phyloP scores from a whole-genome alignment of 2,888 invertebrate species.

The Lepidocyrtoides sp. region DNA sequence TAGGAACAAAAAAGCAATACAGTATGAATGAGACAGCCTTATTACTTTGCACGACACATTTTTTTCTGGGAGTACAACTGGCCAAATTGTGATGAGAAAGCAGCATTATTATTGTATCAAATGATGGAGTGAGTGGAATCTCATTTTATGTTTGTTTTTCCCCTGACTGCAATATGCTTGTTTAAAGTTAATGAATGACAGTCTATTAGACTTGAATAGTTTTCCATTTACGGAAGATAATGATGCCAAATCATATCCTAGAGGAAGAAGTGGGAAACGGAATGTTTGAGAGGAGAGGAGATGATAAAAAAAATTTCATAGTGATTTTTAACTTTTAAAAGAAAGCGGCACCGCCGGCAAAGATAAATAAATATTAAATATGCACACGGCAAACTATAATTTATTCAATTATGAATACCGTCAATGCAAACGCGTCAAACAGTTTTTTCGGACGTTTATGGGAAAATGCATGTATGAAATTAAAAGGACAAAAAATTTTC shows the following conservation, averaged over 20 bases:
- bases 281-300: not conserved
- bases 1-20: not conserved
- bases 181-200: conserved; percentile 77
- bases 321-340: not conserved
- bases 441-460: conserved; percentile 30
- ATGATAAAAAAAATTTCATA: not conserved
- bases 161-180: conserved; percentile 64
- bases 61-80: conserved; percentile 4
- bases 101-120: not conserved
- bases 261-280: conserved; percentile 28
- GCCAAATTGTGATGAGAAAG: not conserved
- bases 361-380: not conserved
- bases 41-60: not conserved
- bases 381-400: not conserved
- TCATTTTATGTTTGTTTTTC: not conserved
- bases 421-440: not conserved
- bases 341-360: conserved; percentile 69
- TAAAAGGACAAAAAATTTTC: conserved; percentile 31
- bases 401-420: conserved; percentile 10
- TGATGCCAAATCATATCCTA: conserved; percentile 58
- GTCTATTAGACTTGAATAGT: conserved; percentile 76
- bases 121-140: conserved; percentile 46
- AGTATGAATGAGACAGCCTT: no score
- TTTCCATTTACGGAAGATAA: conserved; percentile 81
- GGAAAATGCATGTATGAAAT: conserved; percentile 4